Evolutionary conservation across 2,113 vertebrate species (phyloP).

Genomic region (Cottus gobio): DNA sequence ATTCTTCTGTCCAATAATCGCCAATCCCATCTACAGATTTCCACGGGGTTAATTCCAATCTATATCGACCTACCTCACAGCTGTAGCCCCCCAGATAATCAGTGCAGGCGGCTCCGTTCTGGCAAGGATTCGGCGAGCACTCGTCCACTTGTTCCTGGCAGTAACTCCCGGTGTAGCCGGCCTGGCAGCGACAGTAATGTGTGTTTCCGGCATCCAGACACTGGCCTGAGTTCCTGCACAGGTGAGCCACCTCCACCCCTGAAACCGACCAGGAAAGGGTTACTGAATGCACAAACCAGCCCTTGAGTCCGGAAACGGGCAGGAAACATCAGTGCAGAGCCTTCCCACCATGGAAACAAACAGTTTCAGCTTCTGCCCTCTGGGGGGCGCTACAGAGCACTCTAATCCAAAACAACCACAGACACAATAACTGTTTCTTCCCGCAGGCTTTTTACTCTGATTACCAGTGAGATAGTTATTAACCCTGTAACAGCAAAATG

Average conservation of each 20-base stretch:
- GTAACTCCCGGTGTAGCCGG: constrained; percentile 97
- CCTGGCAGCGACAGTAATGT: constrained; percentile 95
- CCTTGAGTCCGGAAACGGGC: too few species aligned
- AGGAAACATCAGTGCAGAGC: background rate
- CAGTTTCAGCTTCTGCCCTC: background rate
- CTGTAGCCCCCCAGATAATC: constrained; percentile 97
- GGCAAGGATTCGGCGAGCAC: constrained; percentile 95
- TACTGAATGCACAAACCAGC: constrained; percentile 7
- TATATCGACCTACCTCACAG: constrained; percentile 86
- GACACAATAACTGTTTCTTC: background rate
- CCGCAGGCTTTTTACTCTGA: background rate
- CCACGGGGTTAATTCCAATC: background rate
- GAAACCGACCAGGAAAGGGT: background rate
- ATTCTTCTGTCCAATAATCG: background rate
- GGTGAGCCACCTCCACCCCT: constrained; percentile 88
- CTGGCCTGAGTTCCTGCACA: constrained; percentile 93
- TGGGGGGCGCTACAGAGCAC: background rate
- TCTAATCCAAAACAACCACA: background rate
- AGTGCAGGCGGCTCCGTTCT: constrained; percentile 94
- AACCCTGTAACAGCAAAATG: background rate
- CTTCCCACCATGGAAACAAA: background rate
- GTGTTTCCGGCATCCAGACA: constrained; percentile 93
- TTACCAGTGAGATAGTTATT: background rate
- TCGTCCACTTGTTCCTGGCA: constrained; percentile 97
- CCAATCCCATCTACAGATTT: background rate